A percentile compares a stretch with the other conserved stretches of the same genome.
Conservation (phyloP, 2,797 vertebrate genomes). For the Mormyrops boulengeri region DNA sequence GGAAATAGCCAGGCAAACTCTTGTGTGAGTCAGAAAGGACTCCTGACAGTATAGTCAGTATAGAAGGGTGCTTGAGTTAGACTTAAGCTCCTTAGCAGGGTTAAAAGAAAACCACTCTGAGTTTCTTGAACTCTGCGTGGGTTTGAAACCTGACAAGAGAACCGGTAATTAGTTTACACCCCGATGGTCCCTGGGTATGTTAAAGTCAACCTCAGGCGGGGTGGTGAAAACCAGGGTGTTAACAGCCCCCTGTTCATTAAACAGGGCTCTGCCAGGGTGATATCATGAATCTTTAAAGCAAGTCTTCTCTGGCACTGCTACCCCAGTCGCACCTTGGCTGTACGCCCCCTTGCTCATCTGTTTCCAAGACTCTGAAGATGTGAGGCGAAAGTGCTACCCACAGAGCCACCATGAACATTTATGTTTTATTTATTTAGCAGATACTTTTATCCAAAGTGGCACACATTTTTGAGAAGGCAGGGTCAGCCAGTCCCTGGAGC, state of each 20-base stretch:
- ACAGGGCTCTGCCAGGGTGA: not conserved
- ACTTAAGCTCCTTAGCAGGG: not conserved
- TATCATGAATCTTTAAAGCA: not conserved
- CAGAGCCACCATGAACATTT: not conserved
- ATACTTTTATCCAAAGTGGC: not conserved
- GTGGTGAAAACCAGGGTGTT: not conserved
- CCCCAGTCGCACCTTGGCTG: not conserved
- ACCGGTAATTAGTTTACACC: not conserved
- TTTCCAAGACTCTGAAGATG: not conserved
- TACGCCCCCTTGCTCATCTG: not conserved
- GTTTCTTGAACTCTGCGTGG: conserved; percentile 2
- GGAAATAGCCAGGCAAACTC: not conserved
- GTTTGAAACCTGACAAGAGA: not conserved
- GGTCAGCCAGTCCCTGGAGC: not conserved
- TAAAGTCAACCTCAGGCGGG: not conserved
- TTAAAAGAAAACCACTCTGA: not conserved
- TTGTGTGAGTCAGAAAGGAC: not conserved
- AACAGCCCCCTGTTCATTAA: not conserved
- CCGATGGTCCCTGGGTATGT: not conserved
- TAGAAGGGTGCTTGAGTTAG: not conserved
- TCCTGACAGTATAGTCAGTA: not conserved
- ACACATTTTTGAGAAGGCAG: not conserved
- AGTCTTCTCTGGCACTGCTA: not conserved
- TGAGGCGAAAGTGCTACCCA: not conserved
- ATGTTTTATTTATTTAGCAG: not conserved